Evolutionary conservation across 2,888 invertebrate genomes (phyloP), one percentile per base, ranked within the genome.

Genomic region (Drosophila pullipes): DNA sequence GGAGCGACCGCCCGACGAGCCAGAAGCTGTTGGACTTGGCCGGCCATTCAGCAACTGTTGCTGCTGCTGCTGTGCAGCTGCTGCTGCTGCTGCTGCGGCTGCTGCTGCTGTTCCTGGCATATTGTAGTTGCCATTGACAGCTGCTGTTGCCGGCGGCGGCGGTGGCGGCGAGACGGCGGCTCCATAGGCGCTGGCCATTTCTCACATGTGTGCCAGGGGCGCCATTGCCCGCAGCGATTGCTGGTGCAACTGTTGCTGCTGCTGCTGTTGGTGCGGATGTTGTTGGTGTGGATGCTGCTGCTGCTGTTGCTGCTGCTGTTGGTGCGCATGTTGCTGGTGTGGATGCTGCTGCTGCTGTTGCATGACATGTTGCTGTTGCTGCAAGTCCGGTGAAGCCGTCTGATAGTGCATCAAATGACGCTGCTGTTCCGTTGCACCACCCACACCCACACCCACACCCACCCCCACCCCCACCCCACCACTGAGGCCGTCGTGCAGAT

Each of bases 401-500:
- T 94, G 93, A 58, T 93, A 94, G 75, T 94, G 94, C 91, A 94
- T 92, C 73, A 93, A 76, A 74, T 92, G 93, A 13, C 94, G 92
- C 79, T 93, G 94, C 94, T 95, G 93, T 35, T 92, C 92, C n/a
- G 83, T 80, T 62, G 64, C 90, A 22, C 30, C 31, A 30, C 58
- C 57, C 7, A 55, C 55, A 1, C 55, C 57, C 7, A 55, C 55
- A 1, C 55, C 57, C 33, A 54, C 35, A 3, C 57, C 55, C 3
- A 55, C 55, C 54, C 54, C 13, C 22, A 55, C 54, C 0, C 55
- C 57, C 3, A 58, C 58, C 3, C 58, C 58, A 9, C 58, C 58
- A 9, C 95, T 94, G 92, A 95, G 95, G 53, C 94, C 94, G 81
- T 95, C 95, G 50, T 95, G 95, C 92, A 95, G 94, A 93, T 95